Evolutionary conservation across 2,113 vertebrate species (phyloP).

Genomic region (Channa argus): DNA sequence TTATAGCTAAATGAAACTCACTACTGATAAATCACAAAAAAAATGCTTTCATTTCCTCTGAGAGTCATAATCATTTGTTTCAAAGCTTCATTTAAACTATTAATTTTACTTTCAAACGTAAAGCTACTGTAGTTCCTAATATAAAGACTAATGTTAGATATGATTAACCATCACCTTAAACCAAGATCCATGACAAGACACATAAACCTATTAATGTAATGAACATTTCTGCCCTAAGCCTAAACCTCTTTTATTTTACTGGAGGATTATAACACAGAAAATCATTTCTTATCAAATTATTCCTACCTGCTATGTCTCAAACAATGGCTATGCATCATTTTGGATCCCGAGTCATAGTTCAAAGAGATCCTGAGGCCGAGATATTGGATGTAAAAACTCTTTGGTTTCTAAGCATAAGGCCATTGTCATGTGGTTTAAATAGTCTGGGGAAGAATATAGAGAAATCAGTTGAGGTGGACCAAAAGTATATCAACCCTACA

Average conservation of each 20-base stretch:
- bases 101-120: background rate
- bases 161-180: background rate
- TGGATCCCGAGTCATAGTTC: background rate
- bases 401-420: slow-evolving; percentile 21
- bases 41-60: background rate
- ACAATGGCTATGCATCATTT: slow-evolving; percentile 2
- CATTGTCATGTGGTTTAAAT: background rate
- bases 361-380: slow-evolving; percentile 1
- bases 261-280: background rate
- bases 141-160: background rate
- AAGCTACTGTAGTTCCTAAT: background rate
- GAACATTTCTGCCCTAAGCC: background rate
- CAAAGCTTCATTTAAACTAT: background rate
- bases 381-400: background rate
- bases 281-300: background rate
- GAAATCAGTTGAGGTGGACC: slow-evolving; percentile 27
- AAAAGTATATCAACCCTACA: background rate
- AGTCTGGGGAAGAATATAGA: slow-evolving; percentile 14
- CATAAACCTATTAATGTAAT: background rate
- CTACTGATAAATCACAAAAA: slow-evolving; percentile 17
- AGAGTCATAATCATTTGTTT: background rate
- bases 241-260: background rate
- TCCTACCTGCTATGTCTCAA: background rate
- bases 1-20: background rate
- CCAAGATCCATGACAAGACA: background rate